phyloP scores from a whole-genome alignment of 2,888 invertebrate genomes.

The Drosophila acutilabella region DNA sequence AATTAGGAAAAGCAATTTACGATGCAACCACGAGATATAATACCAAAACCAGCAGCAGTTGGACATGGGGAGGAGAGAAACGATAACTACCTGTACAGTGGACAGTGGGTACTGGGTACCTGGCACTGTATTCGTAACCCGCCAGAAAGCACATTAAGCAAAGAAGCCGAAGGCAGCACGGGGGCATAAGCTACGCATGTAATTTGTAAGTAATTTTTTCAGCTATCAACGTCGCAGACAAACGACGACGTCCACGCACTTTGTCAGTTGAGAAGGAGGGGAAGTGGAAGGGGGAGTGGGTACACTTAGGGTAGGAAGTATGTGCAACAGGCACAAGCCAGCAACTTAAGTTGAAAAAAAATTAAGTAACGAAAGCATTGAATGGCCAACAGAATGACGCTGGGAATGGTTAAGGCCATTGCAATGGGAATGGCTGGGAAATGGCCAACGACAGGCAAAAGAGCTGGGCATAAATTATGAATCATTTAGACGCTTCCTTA shows the following conservation, averaged over 20 bases:
- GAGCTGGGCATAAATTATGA: slow-evolving; percentile 80
- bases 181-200: slow-evolving; percentile 81
- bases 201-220: slow-evolving; percentile 81
- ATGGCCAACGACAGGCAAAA: slow-evolving; percentile 39
- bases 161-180: slow-evolving; percentile 75
- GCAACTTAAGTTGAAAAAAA: slow-evolving; percentile 66
- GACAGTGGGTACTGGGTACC: slow-evolving; percentile 22
- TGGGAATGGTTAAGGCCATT: slow-evolving; percentile 25
- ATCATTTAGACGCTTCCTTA: slow-evolving; percentile 83
- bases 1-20: slow-evolving; percentile 79
- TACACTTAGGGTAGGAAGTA: not conserved
- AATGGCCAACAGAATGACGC: slow-evolving; percentile 64
- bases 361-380: slow-evolving; percentile 78
- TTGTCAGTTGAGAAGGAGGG: slow-evolving; percentile 62
- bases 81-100: slow-evolving; percentile 23
- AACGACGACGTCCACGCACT: slow-evolving; percentile 68
- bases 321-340: slow-evolving; percentile 66
- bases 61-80: not conserved
- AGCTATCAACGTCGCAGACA: slow-evolving; percentile 75
- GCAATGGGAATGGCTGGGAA: slow-evolving; percentile 15
- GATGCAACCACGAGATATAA: slow-evolving; percentile 73
- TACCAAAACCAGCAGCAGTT: slow-evolving; percentile 63
- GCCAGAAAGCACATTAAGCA: slow-evolving; percentile 75
- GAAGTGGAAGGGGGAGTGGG: slow-evolving; percentile 6
- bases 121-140: slow-evolving; percentile 53